These are phyloP conservation scores for Dynastes maya DNA, from an alignment of 2,888 invertebrate genomes.

Conservation along the genomic window DNA sequence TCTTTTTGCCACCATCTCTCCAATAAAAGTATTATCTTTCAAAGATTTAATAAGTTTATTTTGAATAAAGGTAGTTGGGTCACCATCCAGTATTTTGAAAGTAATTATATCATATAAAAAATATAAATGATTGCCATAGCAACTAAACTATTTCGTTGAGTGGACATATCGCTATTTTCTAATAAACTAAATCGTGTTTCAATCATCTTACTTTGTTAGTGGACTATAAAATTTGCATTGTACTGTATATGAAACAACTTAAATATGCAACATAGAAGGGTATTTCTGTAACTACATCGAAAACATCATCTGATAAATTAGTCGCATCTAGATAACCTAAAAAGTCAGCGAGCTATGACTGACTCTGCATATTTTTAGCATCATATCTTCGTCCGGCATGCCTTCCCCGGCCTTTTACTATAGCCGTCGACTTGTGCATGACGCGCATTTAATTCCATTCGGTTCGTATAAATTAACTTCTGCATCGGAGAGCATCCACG, in stretches of 20 bases:
- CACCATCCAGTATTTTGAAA: no score
- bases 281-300: constrained; percentile 7
- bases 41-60: no score
- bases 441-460: constrained; percentile 12
- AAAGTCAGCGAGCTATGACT: constrained; percentile 33
- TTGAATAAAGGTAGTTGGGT: no score
- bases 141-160: no score
- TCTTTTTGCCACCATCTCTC: no score
- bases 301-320: constrained; percentile 45
- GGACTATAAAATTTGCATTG: no score
- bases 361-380: constrained; percentile 33
- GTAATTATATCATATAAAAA: no score
- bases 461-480: constrained; percentile 6
- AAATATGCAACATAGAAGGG: constrained; percentile 4
- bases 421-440: neutral
- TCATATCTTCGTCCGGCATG: constrained; percentile 18
- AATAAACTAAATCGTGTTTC: no score
- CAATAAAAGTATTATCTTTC: no score
- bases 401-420: neutral
- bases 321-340: constrained; percentile 49
- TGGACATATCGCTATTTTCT: no score
- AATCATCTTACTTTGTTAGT: no score
- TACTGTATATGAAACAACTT: neutral
- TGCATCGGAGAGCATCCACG: neutral
- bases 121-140: no score